These are phyloP conservation scores for Buteo buteo DNA, from an alignment of 2,113 vertebrate species.

Conservation along the genomic window DNA sequence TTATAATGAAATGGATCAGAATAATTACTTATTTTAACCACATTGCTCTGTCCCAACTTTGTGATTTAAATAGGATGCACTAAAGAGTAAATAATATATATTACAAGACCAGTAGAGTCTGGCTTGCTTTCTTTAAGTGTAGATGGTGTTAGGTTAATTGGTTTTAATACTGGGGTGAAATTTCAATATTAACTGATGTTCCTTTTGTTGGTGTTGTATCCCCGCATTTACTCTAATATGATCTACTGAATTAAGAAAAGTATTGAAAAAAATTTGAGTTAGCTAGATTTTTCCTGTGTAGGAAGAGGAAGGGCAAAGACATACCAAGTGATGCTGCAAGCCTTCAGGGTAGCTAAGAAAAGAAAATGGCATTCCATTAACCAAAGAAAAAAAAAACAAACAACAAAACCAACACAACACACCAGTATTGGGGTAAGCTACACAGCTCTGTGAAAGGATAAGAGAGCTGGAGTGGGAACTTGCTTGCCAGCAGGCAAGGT, in stretches of 20 bases:
- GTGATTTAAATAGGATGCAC: neutral
- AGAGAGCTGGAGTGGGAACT: neutral
- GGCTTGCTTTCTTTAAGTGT: neutral
- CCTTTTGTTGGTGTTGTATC: neutral
- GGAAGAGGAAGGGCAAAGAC: neutral
- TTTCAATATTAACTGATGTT: neutral
- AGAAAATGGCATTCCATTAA: neutral
- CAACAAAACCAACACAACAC: no score
- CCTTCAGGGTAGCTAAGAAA: neutral
- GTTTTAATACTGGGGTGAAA: neutral
- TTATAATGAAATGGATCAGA: neutral
- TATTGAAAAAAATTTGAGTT: neutral
- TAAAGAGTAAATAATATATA: neutral
- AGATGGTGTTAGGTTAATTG: neutral
- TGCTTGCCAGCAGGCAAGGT: neutral
- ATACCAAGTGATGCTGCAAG: neutral
- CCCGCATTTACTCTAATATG: neutral
- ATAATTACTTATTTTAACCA: neutral
- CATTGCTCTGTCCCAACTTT: neutral
- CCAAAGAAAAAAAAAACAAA: rapidly evolving
- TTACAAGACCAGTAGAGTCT: neutral
- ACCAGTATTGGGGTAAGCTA: neutral
- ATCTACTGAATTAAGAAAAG: neutral
- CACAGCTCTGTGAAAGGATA: neutral
- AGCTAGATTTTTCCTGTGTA: neutral